These are phyloP conservation scores for Coenobita brevimanus DNA, from an alignment of 1,140 invertebrate genomes.

Conservation along the genomic window DNA sequence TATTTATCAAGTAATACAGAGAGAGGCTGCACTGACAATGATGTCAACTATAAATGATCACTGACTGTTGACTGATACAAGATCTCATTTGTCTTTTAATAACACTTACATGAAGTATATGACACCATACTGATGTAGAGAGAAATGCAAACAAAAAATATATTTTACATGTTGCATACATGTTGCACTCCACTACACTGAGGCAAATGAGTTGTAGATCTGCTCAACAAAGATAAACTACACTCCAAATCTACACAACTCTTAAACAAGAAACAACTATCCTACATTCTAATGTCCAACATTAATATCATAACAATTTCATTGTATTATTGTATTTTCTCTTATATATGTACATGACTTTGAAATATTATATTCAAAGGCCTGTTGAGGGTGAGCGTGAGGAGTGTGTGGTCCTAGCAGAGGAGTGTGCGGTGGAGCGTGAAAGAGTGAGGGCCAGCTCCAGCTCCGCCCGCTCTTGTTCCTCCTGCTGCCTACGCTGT, in stretches of 20 bases:
- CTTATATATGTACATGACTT: slow-evolving; percentile 42
- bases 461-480: slow-evolving; percentile 73
- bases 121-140: slow-evolving; percentile 9
- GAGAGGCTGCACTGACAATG: too few species aligned
- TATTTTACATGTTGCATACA: slow-evolving; percentile 30
- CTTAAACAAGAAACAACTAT: slow-evolving; percentile 55
- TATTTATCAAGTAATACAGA: too few species aligned
- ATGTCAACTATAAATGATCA: too few species aligned
- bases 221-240: slow-evolving; percentile 33
- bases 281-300: slow-evolving; percentile 52
- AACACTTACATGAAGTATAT: background rate
- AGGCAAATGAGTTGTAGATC: slow-evolving; percentile 23
- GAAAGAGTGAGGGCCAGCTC: slow-evolving; percentile 73
- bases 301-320: slow-evolving; percentile 58
- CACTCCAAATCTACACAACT: slow-evolving; percentile 42
- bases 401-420: slow-evolving; percentile 19
- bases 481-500: slow-evolving; percentile 71
- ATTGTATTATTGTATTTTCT: slow-evolving; percentile 44
- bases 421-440: slow-evolving; percentile 42
- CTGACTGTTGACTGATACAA: too few species aligned
- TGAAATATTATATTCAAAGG: background rate
- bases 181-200: slow-evolving; percentile 28
- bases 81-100: too few species aligned
- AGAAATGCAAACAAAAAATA: slow-evolving; percentile 45
- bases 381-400: slow-evolving; percentile 52